Evolutionary conservation across 2,797 vertebrate genomes (phyloP).

Genomic region (Muscicapa striata): DNA sequence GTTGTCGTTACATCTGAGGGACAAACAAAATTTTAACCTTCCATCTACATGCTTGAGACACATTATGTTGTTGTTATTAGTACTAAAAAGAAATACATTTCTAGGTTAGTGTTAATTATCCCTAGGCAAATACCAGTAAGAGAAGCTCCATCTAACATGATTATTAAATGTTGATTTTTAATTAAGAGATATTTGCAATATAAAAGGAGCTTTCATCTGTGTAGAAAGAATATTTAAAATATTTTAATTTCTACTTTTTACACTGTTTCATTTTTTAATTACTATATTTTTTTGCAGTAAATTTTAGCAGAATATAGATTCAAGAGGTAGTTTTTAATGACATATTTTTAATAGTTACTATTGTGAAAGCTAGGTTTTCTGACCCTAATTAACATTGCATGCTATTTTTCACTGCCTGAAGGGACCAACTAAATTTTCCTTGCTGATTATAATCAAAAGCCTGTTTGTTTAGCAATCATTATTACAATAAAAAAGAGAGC

Average conservation of each 20-base stretch:
- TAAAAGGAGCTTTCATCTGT: constrained; percentile 56
- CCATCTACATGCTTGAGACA: not conserved
- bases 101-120: constrained; percentile 43
- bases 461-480: constrained; percentile 8
- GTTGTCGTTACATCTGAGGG: not conserved
- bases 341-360: not conserved
- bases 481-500: not conserved
- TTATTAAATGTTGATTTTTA: constrained; percentile 66
- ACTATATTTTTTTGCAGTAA: not conserved
- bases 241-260: constrained; percentile 21
- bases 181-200: constrained; percentile 69
- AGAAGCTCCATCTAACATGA: constrained; percentile 18
- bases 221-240: constrained; percentile 32
- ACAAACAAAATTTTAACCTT: not conserved
- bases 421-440: not conserved
- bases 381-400: not conserved
- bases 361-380: not conserved
- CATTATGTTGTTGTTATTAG: not conserved
- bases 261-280: not conserved
- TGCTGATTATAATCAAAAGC: not conserved
- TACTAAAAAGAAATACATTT: not conserved
- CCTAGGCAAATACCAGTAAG: constrained; percentile 26
- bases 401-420: not conserved
- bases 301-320: not conserved
- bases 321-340: not conserved